These are phyloP conservation scores for Polypedilum vanderplanki DNA, from an alignment of 1,140 invertebrate species.

Conservation along the genomic window DNA sequence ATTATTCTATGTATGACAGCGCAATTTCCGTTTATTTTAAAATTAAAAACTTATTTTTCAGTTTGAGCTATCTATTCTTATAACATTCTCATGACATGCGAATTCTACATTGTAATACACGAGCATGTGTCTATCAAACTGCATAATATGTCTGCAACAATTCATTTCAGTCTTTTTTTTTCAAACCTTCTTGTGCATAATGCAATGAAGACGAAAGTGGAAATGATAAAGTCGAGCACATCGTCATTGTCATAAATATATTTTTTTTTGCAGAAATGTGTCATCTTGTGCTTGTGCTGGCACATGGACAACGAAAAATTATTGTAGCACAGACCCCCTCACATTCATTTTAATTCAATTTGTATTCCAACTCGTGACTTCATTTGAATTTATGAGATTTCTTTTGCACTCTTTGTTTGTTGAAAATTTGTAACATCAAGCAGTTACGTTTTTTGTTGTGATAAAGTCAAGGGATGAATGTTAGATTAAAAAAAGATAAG, in stretches of 20 bases:
- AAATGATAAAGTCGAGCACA: not conserved
- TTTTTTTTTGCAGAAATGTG: not conserved
- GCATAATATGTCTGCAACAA: constrained; percentile 1
- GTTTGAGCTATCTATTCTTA: not conserved
- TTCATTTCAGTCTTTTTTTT: too few relatives aligned
- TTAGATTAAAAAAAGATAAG: too few relatives aligned
- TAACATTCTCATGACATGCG: constrained; percentile 3
- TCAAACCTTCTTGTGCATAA: too few relatives aligned
- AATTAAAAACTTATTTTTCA: constrained; percentile 15
- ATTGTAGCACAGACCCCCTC: not conserved
- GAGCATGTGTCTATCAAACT: not conserved
- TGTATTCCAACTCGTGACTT: constrained; percentile 25
- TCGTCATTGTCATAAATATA: constrained; percentile 4
- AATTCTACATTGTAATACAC: not conserved
- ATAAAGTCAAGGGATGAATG: too few relatives aligned
- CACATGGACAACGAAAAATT: not conserved
- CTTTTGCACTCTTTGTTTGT: not conserved
- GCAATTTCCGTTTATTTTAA: not conserved
- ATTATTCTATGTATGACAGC: not conserved
- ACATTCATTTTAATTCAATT: constrained; percentile 23
- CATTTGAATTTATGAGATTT: constrained; percentile 25
- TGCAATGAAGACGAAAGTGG: too few relatives aligned
- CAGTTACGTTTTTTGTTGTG: too few relatives aligned
- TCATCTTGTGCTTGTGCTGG: constrained; percentile 13
- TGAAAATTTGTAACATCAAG: too few relatives aligned